Evolutionary conservation across 2,113 vertebrate species (phyloP), one percentile per base, ranked within the genome.

Genomic region (Paralichthys olivaceus): DNA sequence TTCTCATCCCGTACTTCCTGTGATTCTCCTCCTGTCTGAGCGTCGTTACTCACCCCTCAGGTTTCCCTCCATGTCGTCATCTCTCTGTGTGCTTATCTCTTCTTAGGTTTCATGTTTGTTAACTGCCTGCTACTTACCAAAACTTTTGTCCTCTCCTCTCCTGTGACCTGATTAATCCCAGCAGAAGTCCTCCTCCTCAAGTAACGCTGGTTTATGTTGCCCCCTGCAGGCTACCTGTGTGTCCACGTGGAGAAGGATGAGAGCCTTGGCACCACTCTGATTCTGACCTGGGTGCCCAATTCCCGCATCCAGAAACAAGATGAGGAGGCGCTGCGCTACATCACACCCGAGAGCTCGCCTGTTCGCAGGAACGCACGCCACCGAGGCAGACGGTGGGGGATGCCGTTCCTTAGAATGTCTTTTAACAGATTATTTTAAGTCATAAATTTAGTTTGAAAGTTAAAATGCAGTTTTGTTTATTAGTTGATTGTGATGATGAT

Each of bases 271-370:
- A 92, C 94, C 83, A 99, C 98, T 0, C 95, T 99, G 61, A 97
- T 98, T 83, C 93, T 99, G 26, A 96, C 98, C 8, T 99, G 98
- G 98, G 96, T 99, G 87, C 98, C 98, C 9, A 99, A 99, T 89
- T 93, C 96, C 0, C 96, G 97, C 51, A 99, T 99, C 90, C 96
- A 98, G 94, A 90, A 95, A 83, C 97, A 99, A 92, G 98, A 99
- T 0, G 98, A 99, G 59, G 98, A 99, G 65, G 98, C 98, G 0
- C 85, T 99, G 80, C 96, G 98, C 43, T 99, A 97, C 83, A 81
- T 99, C 91, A 99, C 98, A 0, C 97, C 98, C 0, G 98, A 99
- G 91, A 95, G 96, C 94, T 99, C 97, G 5, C 98, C 97, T 0
- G 96, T 98, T n/a, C 96, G 92, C 20, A 96, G 94, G 67, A 95